Evolutionary conservation across 2,797 vertebrate species (phyloP), one percentile per base, ranked within the genome.

Genomic region (Setipinna tenuifilis): DNA sequence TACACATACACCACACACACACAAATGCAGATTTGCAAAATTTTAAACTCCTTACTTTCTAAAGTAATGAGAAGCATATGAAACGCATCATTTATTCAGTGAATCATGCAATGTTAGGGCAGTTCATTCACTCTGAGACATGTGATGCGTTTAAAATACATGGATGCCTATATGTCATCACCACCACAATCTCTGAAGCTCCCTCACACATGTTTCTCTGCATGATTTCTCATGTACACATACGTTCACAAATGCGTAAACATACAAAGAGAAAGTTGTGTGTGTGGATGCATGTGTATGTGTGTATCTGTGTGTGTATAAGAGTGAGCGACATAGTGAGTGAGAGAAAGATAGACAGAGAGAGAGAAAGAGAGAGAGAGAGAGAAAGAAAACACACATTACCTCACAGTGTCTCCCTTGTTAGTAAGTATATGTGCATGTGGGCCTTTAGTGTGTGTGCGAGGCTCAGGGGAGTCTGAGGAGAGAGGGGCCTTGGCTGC

Each of bases 401-500:
- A 21, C 71, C 71, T 78, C 35, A 44, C 35, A 21, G 17, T 78
- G 5, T 17, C 68, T 41, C 17, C 35, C 71, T 78, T 78, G 71
- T 78, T 78, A 78, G 35, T 41, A 10, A 54, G 89, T 85, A 82
- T 80, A 82, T 80, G 87, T 82, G 2, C 9, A 54, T 87, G 84
- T 83, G 83, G 89, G 83, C 84, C 88, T 85, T 90, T 92, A 90
- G 25, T 78, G 6, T 78, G 71, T 78, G 71, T 44, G 12, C 21
- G 6, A 41, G 23, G 11, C 54, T 12, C 86, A 86, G 88, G 87
- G 86, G 88, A 89, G 90, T 88, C 81, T 80, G 83, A 84, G 65
- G 86, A 54, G 50, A 10, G 90, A 88, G 89, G 90, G 62, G 88
- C 91, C 90, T 89, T 90, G 84, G 88, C 91, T 83, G 90, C 88